A percentile compares a stretch with the other conserved stretches of the same genome.
phyloP scores from a whole-genome alignment of 2,888 invertebrate species.

The Conus canariensis region DNA sequence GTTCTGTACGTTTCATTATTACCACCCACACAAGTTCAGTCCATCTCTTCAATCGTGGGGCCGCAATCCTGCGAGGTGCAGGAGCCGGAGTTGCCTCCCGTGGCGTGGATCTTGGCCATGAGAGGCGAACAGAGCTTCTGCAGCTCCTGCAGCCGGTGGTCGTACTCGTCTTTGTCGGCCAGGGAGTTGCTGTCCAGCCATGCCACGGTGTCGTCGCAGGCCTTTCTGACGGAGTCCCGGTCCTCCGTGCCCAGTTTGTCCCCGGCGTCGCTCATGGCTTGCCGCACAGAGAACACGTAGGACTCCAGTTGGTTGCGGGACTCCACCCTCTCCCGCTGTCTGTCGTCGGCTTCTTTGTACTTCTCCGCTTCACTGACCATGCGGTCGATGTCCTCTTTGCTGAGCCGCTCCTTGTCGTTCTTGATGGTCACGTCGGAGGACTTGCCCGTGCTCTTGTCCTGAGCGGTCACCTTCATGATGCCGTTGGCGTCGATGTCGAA shows the following conservation, averaged over 20 bases:
- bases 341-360: slow-evolving; percentile 75
- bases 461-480: slow-evolving; percentile 82
- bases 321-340: slow-evolving; percentile 67
- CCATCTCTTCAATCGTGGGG: slow-evolving; percentile 83
- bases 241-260: slow-evolving; percentile 83
- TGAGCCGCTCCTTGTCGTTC: slow-evolving; percentile 91
- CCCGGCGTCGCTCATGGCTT: slow-evolving; percentile 81
- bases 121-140: slow-evolving; percentile 88
- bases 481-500: slow-evolving; percentile 94
- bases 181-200: slow-evolving; percentile 91
- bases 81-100: slow-evolving; percentile 39
- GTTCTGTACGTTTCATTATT: too few species aligned
- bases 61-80: slow-evolving; percentile 69
- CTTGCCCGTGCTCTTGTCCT: slow-evolving; percentile 88
- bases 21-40: slow-evolving; percentile 74
- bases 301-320: slow-evolving; percentile 69
- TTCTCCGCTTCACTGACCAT: slow-evolving; percentile 79
- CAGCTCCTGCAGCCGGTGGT: slow-evolving; percentile 87
- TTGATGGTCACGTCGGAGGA: slow-evolving; percentile 91
- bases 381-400: slow-evolving; percentile 90
- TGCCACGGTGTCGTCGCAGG: slow-evolving; percentile 83
- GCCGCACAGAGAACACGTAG: slow-evolving; percentile 78
- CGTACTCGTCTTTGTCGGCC: slow-evolving; percentile 87
- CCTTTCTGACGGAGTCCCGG: slow-evolving; percentile 83
- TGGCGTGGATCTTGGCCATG: slow-evolving; percentile 82